Base-by-base conservation (phyloP, 2,888 invertebrate species). In the Nephrocerus scutellatus region DNA sequence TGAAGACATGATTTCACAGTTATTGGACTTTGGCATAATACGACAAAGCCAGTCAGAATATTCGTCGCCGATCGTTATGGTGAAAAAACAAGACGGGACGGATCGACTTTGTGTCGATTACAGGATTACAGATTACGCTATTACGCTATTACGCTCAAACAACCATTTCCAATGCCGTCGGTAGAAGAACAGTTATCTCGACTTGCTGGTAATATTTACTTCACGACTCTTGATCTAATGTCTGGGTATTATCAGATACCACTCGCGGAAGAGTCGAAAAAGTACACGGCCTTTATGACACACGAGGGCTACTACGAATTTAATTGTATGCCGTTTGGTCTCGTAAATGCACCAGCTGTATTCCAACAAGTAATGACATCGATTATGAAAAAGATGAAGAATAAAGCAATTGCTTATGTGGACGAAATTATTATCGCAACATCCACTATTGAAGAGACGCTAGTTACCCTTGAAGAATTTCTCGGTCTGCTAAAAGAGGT, bases 211-310 rank as follows among this genome's bases (percentile, higher is more conserved):
- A 41, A 43, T 15, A 41, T 28, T 13, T 25, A 25, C 19, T 36
- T 37, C 32, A 23, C 55, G 1, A 47, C 39, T 12, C 33, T 63
- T 6, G 60, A 63, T 44, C 37, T 58, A 45, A 15, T 22, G 34
- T 6, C 38, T 41, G 41, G 48, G 45, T 55, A 55, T 48, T 46
- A 53, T 30, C 61, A 62, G 8, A 40, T 46, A 4, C 41, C 40
- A 9, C 14, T 41, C 5, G 32, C 30, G 16, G 35, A 30, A 6
- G 28, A 56, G 4, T 41, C 43, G 9, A 49, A 44, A 20, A 24
- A 46, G 29, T 44, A 37, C n/a, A 53, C 48, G 5, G 46, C 47
- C 7, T 50, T 50, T 20, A 26, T 48, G 2, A 50, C 44, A 1
- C 44, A 30, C 9, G 41, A 48, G n/a, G 47, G 46, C 1, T 36